Conservation (phyloP, 1,140 invertebrate genomes). For the Andricus grossulariae region DNA sequence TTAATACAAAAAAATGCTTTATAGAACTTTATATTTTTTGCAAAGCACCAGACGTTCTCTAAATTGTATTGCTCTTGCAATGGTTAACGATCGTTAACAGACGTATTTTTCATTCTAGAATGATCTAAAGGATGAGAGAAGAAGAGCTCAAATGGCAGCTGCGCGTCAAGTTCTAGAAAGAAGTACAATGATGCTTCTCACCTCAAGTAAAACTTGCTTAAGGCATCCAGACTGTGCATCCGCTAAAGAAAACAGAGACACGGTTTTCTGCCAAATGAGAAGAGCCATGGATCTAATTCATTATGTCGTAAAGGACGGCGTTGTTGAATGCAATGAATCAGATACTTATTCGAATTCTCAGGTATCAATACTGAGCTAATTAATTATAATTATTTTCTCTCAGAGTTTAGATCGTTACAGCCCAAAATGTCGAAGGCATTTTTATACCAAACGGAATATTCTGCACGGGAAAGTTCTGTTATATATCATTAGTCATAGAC, state of each 20-base stretch:
- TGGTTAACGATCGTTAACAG: background rate
- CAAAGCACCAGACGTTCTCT: too few relatives aligned
- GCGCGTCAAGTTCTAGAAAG: slow-evolving; percentile 95
- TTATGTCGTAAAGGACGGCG: slow-evolving; percentile 96
- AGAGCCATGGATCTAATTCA: slow-evolving; percentile 98
- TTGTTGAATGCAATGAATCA: slow-evolving; percentile 80
- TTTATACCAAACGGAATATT: too few relatives aligned
- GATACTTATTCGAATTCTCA: slow-evolving; percentile 73
- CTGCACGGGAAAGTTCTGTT: too few relatives aligned
- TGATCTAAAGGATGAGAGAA: slow-evolving; percentile 95
- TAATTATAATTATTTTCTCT: too few relatives aligned
- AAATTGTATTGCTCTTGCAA: too few relatives aligned
- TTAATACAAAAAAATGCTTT: too few relatives aligned
- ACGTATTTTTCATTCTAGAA: slow-evolving; percentile 76
- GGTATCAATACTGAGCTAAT: slow-evolving; percentile 48
- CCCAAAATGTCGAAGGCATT: too few relatives aligned
- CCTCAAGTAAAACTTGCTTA: slow-evolving; percentile 96
- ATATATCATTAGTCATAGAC: too few relatives aligned
- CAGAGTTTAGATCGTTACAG: too few relatives aligned
- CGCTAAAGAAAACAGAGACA: slow-evolving; percentile 95
- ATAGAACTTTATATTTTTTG: too few relatives aligned
- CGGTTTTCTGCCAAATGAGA: slow-evolving; percentile 98
- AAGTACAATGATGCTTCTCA: slow-evolving; percentile 98
- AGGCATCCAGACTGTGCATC: slow-evolving; percentile 95
- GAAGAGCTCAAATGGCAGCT: slow-evolving; percentile 96